phyloP scores from a whole-genome alignment of 1,140 invertebrate genomes.

The Agrypnia vestita region DNA sequence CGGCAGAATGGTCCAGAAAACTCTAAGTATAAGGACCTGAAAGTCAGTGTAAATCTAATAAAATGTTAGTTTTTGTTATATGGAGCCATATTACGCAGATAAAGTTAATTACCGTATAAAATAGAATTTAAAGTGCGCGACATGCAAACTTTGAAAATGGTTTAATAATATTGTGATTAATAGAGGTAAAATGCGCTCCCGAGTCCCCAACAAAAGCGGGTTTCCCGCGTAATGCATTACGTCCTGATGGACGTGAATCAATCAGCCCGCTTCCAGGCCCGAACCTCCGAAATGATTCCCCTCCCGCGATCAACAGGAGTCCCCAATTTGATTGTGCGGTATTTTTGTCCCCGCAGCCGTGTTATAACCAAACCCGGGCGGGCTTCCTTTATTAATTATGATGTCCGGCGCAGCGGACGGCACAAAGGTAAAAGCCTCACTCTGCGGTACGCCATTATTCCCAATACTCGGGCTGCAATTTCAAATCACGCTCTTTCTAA shows the following conservation, averaged over 20 bases:
- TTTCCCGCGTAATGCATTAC: conserved; percentile 19
- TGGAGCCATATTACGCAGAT: too few relatives aligned
- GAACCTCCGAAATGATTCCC: not conserved
- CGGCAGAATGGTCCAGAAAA: too few relatives aligned
- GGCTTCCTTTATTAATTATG: conserved; percentile 36
- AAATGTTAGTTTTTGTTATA: too few relatives aligned
- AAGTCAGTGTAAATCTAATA: too few relatives aligned
- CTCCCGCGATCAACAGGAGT: conserved; percentile 16
- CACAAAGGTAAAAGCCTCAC: conserved; percentile 40
- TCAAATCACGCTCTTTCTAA: conserved; percentile 1
- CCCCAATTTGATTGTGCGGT: conserved; percentile 24
- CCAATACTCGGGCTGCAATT: not conserved
- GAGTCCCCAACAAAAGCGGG: not conserved
- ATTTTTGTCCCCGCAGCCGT: conserved; percentile 26
- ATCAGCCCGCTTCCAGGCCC: conserved; percentile 8
- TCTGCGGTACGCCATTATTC: conserved; percentile 25
- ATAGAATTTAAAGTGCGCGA: too few relatives aligned
- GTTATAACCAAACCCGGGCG: not conserved
- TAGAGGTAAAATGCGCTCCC: too few relatives aligned
- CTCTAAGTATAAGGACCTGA: too few relatives aligned
- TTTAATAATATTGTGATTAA: too few relatives aligned
- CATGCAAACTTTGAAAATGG: too few relatives aligned
- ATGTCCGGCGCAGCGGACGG: conserved; percentile 17
- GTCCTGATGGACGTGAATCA: conserved; percentile 16
- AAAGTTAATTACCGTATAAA: too few relatives aligned